Evolutionary conservation across 1,140 invertebrate species (phyloP).

Genomic region (Sitodiplosis mosellana): DNA sequence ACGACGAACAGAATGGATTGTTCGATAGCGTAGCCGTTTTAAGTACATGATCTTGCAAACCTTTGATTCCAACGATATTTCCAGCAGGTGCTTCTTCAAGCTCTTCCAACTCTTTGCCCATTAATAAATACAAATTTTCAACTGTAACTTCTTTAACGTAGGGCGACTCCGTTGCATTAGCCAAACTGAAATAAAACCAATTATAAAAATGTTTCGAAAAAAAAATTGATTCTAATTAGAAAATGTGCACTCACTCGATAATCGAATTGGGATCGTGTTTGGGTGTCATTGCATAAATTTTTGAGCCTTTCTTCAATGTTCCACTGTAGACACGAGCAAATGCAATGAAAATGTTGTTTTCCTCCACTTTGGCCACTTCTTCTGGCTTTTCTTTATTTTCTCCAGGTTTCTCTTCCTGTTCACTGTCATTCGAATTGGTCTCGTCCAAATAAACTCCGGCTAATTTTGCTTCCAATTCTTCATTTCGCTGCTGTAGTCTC

Average conservation of each 20-base stretch:
- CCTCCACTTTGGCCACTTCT: slow-evolving; percentile 15
- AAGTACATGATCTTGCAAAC: slow-evolving; percentile 67
- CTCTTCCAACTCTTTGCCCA: slow-evolving; percentile 79
- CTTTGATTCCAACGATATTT: slow-evolving; percentile 78
- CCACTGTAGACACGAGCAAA: slow-evolving; percentile 92
- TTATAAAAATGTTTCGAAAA: background rate
- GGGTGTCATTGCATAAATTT: slow-evolving; percentile 69
- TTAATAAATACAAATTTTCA: slow-evolving; percentile 67
- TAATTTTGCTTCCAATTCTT: slow-evolving; percentile 9
- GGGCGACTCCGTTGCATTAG: slow-evolving; percentile 14
- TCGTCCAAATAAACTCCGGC: slow-evolving; percentile 30
- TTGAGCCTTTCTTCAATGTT: slow-evolving; percentile 53
- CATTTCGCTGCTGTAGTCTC: slow-evolving; percentile 33
- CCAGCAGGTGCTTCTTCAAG: slow-evolving; percentile 70
- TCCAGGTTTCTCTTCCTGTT: slow-evolving; percentile 17
- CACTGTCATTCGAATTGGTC: slow-evolving; percentile 25
- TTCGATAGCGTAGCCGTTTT: slow-evolving; percentile 85
- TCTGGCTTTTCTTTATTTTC: slow-evolving; percentile 5
- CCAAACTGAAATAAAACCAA: background rate
- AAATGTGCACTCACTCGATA: slow-evolving; percentile 1
- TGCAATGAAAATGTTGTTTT: slow-evolving; percentile 64
- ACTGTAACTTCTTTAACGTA: slow-evolving; percentile 40
- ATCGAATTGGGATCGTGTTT: slow-evolving; percentile 69
- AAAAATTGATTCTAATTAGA: background rate
- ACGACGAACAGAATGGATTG: slow-evolving; percentile 68